phyloP scores from a whole-genome alignment of 2,888 invertebrate genomes.

The Zonitis immaculata region DNA sequence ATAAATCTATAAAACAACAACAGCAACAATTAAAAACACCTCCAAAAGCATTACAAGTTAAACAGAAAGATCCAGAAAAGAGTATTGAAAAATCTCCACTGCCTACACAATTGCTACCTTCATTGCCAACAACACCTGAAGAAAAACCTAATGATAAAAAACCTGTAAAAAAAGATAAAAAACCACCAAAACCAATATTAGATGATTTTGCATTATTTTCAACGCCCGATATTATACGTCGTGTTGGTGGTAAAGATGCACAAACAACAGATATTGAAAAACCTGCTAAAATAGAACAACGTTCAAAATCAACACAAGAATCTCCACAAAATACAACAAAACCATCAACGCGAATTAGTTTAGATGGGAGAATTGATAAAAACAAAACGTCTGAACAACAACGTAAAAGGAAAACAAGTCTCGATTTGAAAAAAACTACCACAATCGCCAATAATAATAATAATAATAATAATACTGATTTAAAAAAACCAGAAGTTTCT shows the following conservation, averaged over 20 bases:
- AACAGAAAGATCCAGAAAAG: constrained; percentile 37
- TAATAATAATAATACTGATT: background rate
- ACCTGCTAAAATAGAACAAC: constrained; percentile 42
- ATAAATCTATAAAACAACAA: constrained; percentile 18
- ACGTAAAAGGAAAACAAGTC: background rate
- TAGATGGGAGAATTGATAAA: constrained; percentile 32
- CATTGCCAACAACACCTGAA: constrained; percentile 35
- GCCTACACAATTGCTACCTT: no score
- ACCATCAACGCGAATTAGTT: constrained; percentile 20
- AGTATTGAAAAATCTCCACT: constrained; percentile 8
- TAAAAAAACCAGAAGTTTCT: background rate
- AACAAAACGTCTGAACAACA: background rate
- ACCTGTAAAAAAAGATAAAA: constrained; percentile 47
- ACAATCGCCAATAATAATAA: no score
- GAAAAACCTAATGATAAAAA: constrained; percentile 28
- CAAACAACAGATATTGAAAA: constrained; percentile 34
- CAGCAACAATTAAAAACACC: constrained; percentile 9
- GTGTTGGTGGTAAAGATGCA: constrained; percentile 51
- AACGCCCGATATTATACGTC: constrained; percentile 71
- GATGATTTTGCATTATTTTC: constrained; percentile 71
- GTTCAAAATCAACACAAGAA: constrained; percentile 37
- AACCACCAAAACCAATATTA: constrained; percentile 50
- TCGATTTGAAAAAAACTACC: background rate
- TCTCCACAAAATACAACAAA: constrained; percentile 19
- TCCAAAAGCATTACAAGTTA: constrained; percentile 12